phyloP scores from a whole-genome alignment of 2,888 invertebrate species.

The Platycheirus rosarum region DNA sequence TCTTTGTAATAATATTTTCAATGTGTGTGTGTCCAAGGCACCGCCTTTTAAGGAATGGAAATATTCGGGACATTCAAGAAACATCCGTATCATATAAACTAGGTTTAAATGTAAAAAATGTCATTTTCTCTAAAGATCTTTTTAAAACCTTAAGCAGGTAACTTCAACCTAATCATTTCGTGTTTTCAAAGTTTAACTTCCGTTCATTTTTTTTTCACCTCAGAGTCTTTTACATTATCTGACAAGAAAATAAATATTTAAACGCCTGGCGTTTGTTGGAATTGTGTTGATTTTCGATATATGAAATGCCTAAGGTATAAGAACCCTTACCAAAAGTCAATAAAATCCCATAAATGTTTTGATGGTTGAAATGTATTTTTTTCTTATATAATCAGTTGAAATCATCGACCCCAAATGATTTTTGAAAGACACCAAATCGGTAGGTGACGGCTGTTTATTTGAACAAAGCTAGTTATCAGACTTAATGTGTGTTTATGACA shows the following conservation, averaged over 20 bases:
- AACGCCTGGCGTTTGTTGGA: constrained; percentile 65
- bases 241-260: constrained; percentile 2
- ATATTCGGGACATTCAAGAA: too few relatives aligned
- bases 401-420: constrained; percentile 55
- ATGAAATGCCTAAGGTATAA: neutral
- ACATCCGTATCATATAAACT: too few relatives aligned
- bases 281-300: constrained; percentile 45
- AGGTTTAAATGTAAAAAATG: too few relatives aligned
- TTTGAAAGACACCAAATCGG: constrained; percentile 45
- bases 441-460: constrained; percentile 40
- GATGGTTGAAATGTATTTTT: constrained; percentile 22
- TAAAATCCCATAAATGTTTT: constrained; percentile 32
- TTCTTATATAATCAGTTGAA: constrained; percentile 45
- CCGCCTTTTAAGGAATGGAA: too few relatives aligned
- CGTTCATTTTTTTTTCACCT: too few relatives aligned
- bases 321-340: constrained; percentile 3
- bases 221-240: constrained; percentile 1
- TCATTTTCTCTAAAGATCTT: too few relatives aligned
- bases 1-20: too few relatives aligned
- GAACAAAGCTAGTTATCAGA: constrained; percentile 45
- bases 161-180: too few relatives aligned
- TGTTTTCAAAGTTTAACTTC: too few relatives aligned
- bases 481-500: constrained; percentile 39
- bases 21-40: too few relatives aligned
- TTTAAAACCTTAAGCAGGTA: too few relatives aligned